Base-by-base conservation (phyloP, 2,888 invertebrate species). In the Abrostola tripartita region DNA sequence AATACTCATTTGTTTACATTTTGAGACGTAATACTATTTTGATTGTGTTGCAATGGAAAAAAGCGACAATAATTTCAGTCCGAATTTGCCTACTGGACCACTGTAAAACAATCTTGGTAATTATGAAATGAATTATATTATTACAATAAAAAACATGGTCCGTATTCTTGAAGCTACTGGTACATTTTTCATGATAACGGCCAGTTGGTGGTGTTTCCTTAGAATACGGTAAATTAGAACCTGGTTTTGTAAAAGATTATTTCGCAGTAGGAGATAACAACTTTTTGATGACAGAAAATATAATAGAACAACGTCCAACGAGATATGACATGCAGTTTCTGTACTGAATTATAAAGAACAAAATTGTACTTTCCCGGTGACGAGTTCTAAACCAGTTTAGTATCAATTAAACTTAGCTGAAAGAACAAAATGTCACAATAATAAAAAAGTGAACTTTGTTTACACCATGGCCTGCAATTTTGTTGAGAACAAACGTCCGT, bases 1-100 rank as follows among this genome's bases (percentile, higher is more conserved):
- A 83, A 82, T 78, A 80, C 75, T 72, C 65, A 65, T 74, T 73
- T 74, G 74, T 84, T 82, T 83, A 80, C 76, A 61, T 61, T 71
- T 60, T 9, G 37, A 52, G 10, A 9, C 10, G 12, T 54, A 42
- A 47, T 58, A 59, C 47, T 61, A 67, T 71, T 68, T 51, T 53
- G 68, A 68, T 11, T n/a, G n/a, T 6, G 11, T 5, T 41, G 10
- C 5, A 5, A 41, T 10, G 41, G n/a, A n/a, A 41, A 41, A 11
- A n/a, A 41, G 5, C n/a, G 11, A 11, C 5, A 41, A 10, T 5
- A 41, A 8, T 41, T 41, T 24, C 1, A 24, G 4, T 24, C 24
- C 1, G 24, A 24, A 24, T 24, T 24, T 24, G 1, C 24, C 24
- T 24, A 24, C 1, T 24, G 24, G 24, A n/a, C n/a, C n/a, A n/a